These are phyloP conservation scores for Lepidocyrtinus sp. DNA, from an alignment of 2,888 invertebrate genomes.

Conservation along the genomic window DNA sequence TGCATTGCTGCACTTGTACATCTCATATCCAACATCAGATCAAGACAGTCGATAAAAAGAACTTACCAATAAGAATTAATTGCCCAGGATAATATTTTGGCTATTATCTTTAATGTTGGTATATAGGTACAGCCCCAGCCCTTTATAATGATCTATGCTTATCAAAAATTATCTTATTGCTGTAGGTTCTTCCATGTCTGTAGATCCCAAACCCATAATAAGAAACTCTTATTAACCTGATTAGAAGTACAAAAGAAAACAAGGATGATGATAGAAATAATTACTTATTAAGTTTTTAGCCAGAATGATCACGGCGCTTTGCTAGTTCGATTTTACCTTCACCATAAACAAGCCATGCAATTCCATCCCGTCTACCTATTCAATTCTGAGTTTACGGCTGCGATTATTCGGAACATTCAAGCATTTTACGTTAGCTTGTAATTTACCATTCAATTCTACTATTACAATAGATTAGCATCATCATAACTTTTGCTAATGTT, in stretches of 20 bases:
- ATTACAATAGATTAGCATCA: too few relatives aligned
- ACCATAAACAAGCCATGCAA: background rate
- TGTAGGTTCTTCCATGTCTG: background rate
- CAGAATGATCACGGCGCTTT: constrained; percentile 1
- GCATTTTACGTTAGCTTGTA: constrained; percentile 17
- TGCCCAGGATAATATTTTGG: background rate
- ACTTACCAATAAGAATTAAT: constrained; percentile 25
- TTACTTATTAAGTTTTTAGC: background rate
- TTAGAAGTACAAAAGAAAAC: background rate
- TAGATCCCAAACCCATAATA: background rate
- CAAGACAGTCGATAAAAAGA: constrained; percentile 13
- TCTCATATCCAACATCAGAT: constrained; percentile 23
- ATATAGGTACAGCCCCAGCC: background rate
- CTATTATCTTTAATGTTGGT: background rate
- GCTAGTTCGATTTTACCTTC: constrained; percentile 25
- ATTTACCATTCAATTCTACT: too few relatives aligned
- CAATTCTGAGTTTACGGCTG: constrained; percentile 9
- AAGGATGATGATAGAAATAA: constrained; percentile 13
- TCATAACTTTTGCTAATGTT: too few relatives aligned
- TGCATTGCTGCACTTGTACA: background rate
- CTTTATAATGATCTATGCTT: background rate
- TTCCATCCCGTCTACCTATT: background rate
- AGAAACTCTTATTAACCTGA: constrained; percentile 22
- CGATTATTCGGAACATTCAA: constrained; percentile 25
- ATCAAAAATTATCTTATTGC: background rate